These are phyloP conservation scores for Temnothorax ravouxi DNA, from an alignment of 2,888 invertebrate genomes.

Conservation along the genomic window DNA sequence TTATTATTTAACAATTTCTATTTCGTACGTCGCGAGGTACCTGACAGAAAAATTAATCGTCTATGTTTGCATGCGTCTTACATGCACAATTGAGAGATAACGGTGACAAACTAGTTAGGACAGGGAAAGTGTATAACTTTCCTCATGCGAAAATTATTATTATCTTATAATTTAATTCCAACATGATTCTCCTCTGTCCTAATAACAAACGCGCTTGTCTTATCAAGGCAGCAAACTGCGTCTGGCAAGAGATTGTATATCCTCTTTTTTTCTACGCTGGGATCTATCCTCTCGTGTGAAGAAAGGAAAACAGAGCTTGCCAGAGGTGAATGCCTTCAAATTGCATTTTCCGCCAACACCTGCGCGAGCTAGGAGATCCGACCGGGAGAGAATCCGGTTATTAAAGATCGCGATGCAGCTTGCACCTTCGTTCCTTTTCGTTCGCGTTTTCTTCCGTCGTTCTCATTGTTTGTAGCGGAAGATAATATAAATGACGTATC, in stretches of 20 bases:
- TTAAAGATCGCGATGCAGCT: conserved; percentile 42
- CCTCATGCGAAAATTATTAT: neutral
- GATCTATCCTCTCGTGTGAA: conserved; percentile 23
- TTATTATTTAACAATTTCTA: neutral
- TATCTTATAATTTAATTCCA: neutral
- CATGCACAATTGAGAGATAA: neutral
- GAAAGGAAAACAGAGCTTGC: conserved; percentile 32
- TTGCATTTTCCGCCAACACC: conserved; percentile 57
- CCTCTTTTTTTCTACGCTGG: neutral
- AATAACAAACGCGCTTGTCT: neutral
- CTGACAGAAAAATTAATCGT: neutral
- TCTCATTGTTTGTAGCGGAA: conserved; percentile 28
- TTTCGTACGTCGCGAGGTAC: neutral
- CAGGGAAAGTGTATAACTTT: neutral
- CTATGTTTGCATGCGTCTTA: neutral
- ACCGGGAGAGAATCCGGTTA: conserved; percentile 45
- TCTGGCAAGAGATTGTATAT: neutral
- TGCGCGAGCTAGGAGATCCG: conserved; percentile 28
- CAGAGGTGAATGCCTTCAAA: conserved; percentile 45
- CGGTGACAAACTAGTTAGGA: neutral
- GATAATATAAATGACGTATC: conserved; percentile 56
- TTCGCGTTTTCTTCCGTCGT: conserved; percentile 1
- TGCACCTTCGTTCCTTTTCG: conserved; percentile 9
- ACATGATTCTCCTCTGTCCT: neutral
- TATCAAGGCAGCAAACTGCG: neutral